Percentiles rank a stretch among this genome's conserved stretches.
phyloP scores from a whole-genome alignment of 1,140 invertebrate genomes.

The Diprion similis region DNA sequence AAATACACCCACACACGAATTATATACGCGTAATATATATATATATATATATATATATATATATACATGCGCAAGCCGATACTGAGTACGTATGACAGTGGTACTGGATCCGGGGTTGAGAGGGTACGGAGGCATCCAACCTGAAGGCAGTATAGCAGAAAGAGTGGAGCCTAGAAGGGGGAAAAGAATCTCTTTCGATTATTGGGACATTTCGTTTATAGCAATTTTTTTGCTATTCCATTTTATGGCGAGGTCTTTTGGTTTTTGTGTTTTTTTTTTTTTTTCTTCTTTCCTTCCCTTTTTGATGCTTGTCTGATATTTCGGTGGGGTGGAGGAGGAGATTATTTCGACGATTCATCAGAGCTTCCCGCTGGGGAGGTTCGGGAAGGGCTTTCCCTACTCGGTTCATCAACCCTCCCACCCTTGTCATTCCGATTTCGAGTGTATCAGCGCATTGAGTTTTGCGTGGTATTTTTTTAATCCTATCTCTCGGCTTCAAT shows the following conservation, averaged over 20 bases:
- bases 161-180: conserved; percentile 24
- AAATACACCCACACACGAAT: neutral
- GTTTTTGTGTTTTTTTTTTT: conserved; percentile 15
- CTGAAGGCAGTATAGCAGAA: neutral
- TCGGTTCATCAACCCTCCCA: neutral
- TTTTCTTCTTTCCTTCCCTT: neutral
- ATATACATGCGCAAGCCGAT: neutral
- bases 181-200: conserved; percentile 34
- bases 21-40: neutral
- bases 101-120: neutral
- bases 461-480: neutral
- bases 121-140: neutral
- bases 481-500: neutral
- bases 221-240: conserved; percentile 27
- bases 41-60: conserved; percentile 6
- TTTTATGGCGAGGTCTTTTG: conserved; percentile 14
- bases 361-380: neutral
- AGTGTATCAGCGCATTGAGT: neutral
- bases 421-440: neutral
- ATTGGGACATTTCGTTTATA: conserved; percentile 41
- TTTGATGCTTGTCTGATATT: neutral
- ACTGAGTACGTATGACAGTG: neutral
- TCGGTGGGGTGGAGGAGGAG: neutral
- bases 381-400: neutral
- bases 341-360: neutral